These are phyloP conservation scores for Lagocephalus sceleratus DNA, from an alignment of 2,797 vertebrate species.

Conservation along the genomic window DNA sequence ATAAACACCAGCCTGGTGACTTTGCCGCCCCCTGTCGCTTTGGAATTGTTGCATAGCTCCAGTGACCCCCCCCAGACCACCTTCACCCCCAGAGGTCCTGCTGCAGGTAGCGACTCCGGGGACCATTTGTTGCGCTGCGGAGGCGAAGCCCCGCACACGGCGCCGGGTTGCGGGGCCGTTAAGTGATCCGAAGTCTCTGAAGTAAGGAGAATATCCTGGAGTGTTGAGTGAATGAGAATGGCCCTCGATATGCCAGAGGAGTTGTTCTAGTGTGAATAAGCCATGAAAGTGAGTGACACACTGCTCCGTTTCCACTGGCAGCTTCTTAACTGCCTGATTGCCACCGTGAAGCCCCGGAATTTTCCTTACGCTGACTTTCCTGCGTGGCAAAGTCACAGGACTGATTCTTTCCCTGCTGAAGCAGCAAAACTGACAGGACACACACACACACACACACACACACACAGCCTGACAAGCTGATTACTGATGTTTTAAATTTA, in stretches of 20 bases:
- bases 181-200: conserved; percentile 35
- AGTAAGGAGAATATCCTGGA: conserved; percentile 49
- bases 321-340: conserved; percentile 75
- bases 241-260: conserved; percentile 43
- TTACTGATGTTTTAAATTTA: conserved; percentile 45
- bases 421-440: conserved; percentile 66
- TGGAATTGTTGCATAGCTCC: too few relatives aligned
- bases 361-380: conserved; percentile 70
- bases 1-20: too few relatives aligned
- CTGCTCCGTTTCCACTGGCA: conserved; percentile 72
- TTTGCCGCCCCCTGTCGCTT: too few relatives aligned
- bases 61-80: too few relatives aligned
- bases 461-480: conserved; percentile 51
- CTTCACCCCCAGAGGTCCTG: too few relatives aligned
- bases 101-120: neutral
- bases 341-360: conserved; percentile 71
- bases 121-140: neutral
- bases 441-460: conserved; percentile 7
- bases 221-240: conserved; percentile 53
- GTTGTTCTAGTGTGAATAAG: conserved; percentile 66
- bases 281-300: conserved; percentile 73
- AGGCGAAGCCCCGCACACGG: conserved; percentile 3
- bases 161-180: conserved; percentile 16
- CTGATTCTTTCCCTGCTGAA: conserved; percentile 76
- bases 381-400: conserved; percentile 57